Conservation (phyloP, 2,888 invertebrate species). For the Synanthedon formicaeformis region DNA sequence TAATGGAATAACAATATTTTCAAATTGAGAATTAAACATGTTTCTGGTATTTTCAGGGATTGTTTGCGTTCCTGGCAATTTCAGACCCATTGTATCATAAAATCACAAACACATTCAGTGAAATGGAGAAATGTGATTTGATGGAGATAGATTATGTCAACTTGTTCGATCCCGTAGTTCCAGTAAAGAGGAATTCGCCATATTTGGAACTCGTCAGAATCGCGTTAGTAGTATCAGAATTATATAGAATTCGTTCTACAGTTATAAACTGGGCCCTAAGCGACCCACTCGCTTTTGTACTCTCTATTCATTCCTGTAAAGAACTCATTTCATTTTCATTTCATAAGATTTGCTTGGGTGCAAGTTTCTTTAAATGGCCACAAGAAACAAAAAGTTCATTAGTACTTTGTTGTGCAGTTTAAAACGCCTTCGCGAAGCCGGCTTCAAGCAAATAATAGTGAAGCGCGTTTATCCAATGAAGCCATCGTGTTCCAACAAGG, state of each 20-base stretch:
- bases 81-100: slow-evolving; percentile 56
- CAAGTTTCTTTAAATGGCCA: too few relatives aligned
- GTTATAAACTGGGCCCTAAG: background rate
- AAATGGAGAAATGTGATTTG: slow-evolving; percentile 70
- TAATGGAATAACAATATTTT: background rate
- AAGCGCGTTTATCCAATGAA: slow-evolving; percentile 30
- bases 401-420: slow-evolving; percentile 37
- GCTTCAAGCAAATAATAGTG: slow-evolving; percentile 46
- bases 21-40: background rate
- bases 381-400: too few relatives aligned
- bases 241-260: too few relatives aligned
- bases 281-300: too few relatives aligned
- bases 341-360: too few relatives aligned
- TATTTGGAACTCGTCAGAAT: slow-evolving; percentile 46
- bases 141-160: slow-evolving; percentile 53
- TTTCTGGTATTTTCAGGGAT: slow-evolving; percentile 26
- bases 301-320: too few relatives aligned
- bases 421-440: slow-evolving; percentile 68
- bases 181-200: slow-evolving; percentile 40
- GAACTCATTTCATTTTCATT: too few relatives aligned
- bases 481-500: slow-evolving; percentile 30
- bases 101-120: slow-evolving; percentile 64
- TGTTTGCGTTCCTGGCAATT: slow-evolving; percentile 65
- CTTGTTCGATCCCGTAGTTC: slow-evolving; percentile 30
- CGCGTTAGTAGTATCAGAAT: slow-evolving; percentile 23